Evolutionary conservation across 2,113 vertebrate species (phyloP), one percentile per base, ranked within the genome.

Genomic region (Bos javanicus): DNA sequence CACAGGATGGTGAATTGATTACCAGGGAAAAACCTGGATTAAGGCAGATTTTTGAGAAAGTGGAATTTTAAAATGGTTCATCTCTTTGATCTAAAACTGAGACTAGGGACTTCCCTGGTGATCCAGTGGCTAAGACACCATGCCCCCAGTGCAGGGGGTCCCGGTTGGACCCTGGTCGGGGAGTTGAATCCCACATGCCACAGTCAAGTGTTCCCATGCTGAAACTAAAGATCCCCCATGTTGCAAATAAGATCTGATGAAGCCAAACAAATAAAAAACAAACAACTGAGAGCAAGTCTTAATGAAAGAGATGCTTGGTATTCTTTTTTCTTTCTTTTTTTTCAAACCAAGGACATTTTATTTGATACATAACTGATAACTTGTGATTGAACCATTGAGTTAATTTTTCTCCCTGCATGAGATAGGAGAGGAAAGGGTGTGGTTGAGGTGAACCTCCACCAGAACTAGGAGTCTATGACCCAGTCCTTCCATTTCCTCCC

Each of bases 61-160:
- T 54, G 39, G 14, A 83, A 90, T 92, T 83, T 97, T 85, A 87
- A 95, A 96, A 74, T 28, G 48, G 43, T 57, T 83, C 56, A 71
- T 84, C 33, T 87, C 36, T 6, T 96, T 96, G 80, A 26, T 86
- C 25, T 90, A 84, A 92, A 90, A 91, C 48, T 80, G 90, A 96
- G 60, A 71, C 26, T 16, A 64, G 39, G 39, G 39, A 76, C 71
- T 26, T 76, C 23, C 12, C 12, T 76, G 12, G 39, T 76, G 71
- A 39, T 13, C 23, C 71, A 4, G 12, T 26, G 71, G 39, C 39
- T 76, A 26, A 76, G 71, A 76, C 71, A 25, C 21, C 23, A 26
- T 14, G 23, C 39, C 6, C 39, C 36, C 23, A 26, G 39, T 43
- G 71, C 39, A 43, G 23, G 39, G 11, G 71, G 39, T 43, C 23